These are phyloP conservation scores for Rhagonycha fulva DNA, from an alignment of 2,888 invertebrate genomes.

Conservation along the genomic window DNA sequence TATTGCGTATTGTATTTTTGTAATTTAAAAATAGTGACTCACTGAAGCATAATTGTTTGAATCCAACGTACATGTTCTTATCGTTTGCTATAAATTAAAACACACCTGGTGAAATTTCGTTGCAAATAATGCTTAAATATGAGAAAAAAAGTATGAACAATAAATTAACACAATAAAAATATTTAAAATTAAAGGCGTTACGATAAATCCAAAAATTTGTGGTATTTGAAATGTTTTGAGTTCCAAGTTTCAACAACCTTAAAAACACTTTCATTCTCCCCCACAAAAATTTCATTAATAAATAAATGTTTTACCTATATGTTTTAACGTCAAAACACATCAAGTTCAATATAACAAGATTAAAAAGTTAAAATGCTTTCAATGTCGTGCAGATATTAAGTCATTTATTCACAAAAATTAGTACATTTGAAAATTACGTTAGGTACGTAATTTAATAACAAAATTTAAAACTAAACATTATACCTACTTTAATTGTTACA, in stretches of 20 bases:
- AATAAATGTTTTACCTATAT: constrained; percentile 4
- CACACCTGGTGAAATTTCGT: not conserved
- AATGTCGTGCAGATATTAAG: not conserved
- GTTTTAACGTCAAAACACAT: constrained; percentile 1
- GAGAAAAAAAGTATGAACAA: not conserved
- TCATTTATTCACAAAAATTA: not conserved
- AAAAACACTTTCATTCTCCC: constrained; percentile 1
- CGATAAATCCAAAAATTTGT: not conserved
- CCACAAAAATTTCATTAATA: not conserved
- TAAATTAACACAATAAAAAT: not conserved
- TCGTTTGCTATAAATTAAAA: not conserved
- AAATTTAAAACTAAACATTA: not conserved
- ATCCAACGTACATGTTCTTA: not conserved
- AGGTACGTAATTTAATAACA: not conserved
- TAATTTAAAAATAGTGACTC: not conserved
- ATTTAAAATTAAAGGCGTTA: not conserved
- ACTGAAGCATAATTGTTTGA: not conserved
- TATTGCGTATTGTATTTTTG: not conserved
- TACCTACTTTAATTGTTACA: too few relatives aligned
- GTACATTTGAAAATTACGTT: not conserved
- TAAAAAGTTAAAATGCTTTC: constrained; percentile 2
- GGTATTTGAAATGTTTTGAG: not conserved
- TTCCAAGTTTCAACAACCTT: constrained; percentile 1
- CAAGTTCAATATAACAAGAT: constrained; percentile 4
- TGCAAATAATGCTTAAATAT: not conserved